Conservation (phyloP, 2,888 invertebrate species). For the Agrochola litura region DNA sequence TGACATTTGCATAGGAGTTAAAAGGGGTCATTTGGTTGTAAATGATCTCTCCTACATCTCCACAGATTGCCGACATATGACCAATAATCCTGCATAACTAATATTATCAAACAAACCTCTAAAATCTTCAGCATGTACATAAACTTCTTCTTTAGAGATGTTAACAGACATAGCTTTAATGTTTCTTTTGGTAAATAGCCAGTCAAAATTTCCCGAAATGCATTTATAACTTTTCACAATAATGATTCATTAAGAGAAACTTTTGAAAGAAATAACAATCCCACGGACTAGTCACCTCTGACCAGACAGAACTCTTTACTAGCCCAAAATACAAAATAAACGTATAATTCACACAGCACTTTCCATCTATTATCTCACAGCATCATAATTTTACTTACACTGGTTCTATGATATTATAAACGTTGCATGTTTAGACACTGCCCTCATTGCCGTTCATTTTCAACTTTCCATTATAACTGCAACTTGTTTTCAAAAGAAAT, state of each 20-base stretch:
- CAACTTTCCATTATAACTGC: slow-evolving; percentile 55
- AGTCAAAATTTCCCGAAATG: background rate
- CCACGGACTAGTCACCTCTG: slow-evolving; percentile 17
- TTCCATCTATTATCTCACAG: slow-evolving; percentile 58
- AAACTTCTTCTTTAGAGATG: background rate
- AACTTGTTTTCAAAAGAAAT: slow-evolving; percentile 44
- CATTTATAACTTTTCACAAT: background rate
- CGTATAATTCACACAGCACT: slow-evolving; percentile 30
- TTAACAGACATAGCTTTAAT: background rate
- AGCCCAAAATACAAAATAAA: slow-evolving; percentile 4
- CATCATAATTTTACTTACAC: slow-evolving; percentile 10
- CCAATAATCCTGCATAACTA: too few relatives aligned
- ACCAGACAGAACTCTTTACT: background rate
- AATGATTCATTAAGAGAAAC: background rate
- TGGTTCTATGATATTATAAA: slow-evolving; percentile 20
- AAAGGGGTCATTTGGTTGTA: too few relatives aligned
- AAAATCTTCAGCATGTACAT: background rate
- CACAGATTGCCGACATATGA: too few relatives aligned
- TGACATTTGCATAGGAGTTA: too few relatives aligned
- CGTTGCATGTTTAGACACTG: slow-evolving; percentile 42
- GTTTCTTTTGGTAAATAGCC: background rate
- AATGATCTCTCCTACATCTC: too few relatives aligned
- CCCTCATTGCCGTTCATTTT: slow-evolving; percentile 52
- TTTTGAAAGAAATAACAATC: background rate
- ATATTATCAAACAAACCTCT: too few relatives aligned